Evolutionary conservation across 2,888 invertebrate species (phyloP).

Genomic region (Pyrgus malvae): DNA sequence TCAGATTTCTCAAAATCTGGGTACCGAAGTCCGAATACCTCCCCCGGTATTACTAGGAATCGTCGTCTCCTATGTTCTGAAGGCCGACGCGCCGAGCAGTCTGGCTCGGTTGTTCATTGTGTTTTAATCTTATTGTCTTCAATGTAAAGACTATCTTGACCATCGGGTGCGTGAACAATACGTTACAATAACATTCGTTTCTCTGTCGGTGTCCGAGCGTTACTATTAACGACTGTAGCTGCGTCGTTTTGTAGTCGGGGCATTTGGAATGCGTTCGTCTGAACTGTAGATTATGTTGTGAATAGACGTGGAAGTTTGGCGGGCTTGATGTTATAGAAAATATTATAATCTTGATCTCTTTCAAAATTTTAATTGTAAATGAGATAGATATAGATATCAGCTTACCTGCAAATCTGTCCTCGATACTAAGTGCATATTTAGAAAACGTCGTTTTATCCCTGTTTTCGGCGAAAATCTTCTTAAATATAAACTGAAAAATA

Average conservation of each 20-base stretch:
- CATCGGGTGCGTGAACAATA: constrained; percentile 17
- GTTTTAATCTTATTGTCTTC: constrained; percentile 20
- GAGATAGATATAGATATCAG: no score
- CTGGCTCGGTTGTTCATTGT: constrained; percentile 10
- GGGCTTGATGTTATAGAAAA: no score
- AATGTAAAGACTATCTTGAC: constrained; percentile 3
- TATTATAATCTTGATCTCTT: no score
- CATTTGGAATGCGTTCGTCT: constrained; percentile 17
- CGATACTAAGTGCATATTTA: no score
- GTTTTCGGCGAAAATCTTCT: no score
- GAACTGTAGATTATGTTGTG: neutral
- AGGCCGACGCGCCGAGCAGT: constrained; percentile 11
- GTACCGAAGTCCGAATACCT: no score
- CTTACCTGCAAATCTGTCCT: no score
- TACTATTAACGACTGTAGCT: constrained; percentile 6
- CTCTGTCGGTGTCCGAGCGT: constrained; percentile 18
- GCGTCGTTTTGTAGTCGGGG: constrained; percentile 5
- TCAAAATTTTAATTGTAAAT: no score
- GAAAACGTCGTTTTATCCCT: no score
- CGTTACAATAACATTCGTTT: constrained; percentile 16
- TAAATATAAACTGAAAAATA: no score
- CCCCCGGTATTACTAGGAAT: neutral
- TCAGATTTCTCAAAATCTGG: no score
- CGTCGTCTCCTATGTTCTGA: neutral
- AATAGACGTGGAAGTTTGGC: neutral